Evolutionary conservation across 2,888 invertebrate species (phyloP).

Genomic region (Craniophora ligustri): DNA sequence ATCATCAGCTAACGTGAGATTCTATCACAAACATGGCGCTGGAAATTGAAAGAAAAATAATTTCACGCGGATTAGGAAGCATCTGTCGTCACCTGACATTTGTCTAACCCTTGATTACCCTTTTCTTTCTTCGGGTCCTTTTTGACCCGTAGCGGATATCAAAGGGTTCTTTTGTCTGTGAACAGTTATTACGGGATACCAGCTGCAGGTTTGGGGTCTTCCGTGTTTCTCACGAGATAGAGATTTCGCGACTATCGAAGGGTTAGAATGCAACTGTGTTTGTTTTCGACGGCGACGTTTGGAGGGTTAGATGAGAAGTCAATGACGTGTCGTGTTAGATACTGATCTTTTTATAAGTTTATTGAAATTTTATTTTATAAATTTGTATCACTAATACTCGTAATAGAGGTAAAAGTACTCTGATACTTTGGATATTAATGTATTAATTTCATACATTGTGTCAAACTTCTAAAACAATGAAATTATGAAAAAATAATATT

Average conservation of each 20-base stretch:
- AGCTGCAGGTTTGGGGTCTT: conserved; percentile 74
- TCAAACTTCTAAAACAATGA: no score
- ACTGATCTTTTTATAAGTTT: conserved; percentile 41
- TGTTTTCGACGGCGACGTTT: conserved; percentile 37
- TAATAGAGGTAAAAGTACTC: no score
- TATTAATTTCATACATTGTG: no score
- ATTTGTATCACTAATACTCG: no score
- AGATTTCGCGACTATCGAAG: conserved; percentile 64
- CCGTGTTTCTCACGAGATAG: conserved; percentile 82
- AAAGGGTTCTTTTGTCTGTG: conserved; percentile 80
- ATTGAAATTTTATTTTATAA: conserved; percentile 12
- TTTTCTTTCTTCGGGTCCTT: conserved; percentile 69
- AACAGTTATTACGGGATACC: conserved; percentile 83
- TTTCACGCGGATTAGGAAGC: conserved; percentile 86
- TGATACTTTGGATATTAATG: no score
- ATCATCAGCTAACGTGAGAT: conserved; percentile 80
- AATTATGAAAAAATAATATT: no score
- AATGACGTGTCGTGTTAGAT: conserved; percentile 46
- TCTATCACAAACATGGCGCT: conserved; percentile 63
- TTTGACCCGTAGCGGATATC: conserved; percentile 73
- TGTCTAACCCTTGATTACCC: conserved; percentile 78
- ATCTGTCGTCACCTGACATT: conserved; percentile 84
- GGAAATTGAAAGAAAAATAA: conserved; percentile 74
- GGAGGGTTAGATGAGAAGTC: conserved; percentile 53
- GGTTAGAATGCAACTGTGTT: conserved; percentile 76